A percentile compares a stretch with the other conserved stretches of the same genome.
Conservation (phyloP, 2,797 vertebrate species). For the Falco biarmicus region DNA sequence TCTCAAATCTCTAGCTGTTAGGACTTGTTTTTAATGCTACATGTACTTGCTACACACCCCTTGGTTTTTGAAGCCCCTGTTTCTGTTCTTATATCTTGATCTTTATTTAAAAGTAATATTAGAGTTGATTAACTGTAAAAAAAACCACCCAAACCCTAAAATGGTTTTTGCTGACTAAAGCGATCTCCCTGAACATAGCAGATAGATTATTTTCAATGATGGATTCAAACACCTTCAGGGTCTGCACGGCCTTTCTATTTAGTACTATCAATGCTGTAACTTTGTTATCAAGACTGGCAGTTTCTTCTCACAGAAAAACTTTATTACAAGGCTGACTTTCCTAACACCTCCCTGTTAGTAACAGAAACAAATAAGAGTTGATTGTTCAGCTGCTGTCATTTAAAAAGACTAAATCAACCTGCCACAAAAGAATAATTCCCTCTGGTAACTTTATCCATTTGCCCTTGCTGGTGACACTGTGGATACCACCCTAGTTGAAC, state of each 20-base stretch:
- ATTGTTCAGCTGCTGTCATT: constrained; percentile 72
- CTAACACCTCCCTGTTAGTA: constrained; percentile 39
- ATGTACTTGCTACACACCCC: not conserved
- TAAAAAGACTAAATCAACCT: constrained; percentile 65
- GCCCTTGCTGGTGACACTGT: constrained; percentile 55
- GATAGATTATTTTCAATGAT: not conserved
- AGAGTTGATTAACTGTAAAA: not conserved
- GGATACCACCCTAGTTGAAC: constrained; percentile 54
- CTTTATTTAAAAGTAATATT: not conserved
- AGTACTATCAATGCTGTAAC: not conserved
- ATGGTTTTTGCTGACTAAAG: not conserved
- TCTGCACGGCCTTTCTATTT: not conserved
- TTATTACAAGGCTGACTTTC: not conserved
- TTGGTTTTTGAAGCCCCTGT: not conserved
- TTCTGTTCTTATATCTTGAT: not conserved
- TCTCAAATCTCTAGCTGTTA: not conserved
- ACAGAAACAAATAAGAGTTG: constrained; percentile 64
- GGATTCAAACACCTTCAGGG: not conserved
- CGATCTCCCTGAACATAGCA: not conserved
- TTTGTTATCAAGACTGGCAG: constrained; percentile 13
- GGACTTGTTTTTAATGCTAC: not conserved
- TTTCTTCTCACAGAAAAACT: constrained; percentile 33
- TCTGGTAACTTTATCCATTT: constrained; percentile 66
- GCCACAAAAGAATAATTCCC: constrained; percentile 59
- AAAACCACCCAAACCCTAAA: not conserved